A percentile compares a stretch with the other conserved stretches of the same genome.
Evolutionary conservation across 2,113 vertebrate genomes (phyloP).

Genomic region (Sprattus sprattus): DNA sequence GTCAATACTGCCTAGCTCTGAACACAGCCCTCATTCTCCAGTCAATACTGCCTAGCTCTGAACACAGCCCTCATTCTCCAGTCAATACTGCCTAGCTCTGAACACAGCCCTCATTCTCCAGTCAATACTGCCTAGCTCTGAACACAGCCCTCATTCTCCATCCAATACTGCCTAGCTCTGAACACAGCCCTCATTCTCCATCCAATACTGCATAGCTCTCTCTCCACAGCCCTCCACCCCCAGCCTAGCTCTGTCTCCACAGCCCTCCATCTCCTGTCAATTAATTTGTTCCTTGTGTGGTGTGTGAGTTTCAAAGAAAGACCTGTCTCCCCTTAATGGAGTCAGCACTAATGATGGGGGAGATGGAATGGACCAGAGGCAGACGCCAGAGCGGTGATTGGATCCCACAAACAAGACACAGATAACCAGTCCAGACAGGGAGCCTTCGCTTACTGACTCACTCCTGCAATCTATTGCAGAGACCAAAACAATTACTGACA

Average conservation of each 20-base stretch:
- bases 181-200: too few species aligned
- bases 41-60: too few species aligned
- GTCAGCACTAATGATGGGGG: neutral
- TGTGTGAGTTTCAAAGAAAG: neutral
- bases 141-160: too few species aligned
- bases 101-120: too few species aligned
- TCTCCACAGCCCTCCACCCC: neutral
- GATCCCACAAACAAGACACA: neutral
- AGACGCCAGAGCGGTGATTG: neutral
- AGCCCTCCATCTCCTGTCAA: neutral
- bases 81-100: too few species aligned
- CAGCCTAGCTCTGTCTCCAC: neutral
- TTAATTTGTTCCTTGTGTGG: neutral
- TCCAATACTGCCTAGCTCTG: too few species aligned
- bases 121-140: too few species aligned
- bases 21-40: too few species aligned
- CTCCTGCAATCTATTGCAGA: neutral
- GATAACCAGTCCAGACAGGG: neutral
- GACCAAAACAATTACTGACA: conserved; percentile 4
- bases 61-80: too few species aligned
- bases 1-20: too few species aligned
- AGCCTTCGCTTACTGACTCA: neutral
- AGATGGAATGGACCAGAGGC: neutral
- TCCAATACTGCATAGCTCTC: neutral
- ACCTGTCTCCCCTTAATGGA: neutral